Evolutionary conservation across 2,888 invertebrate species (phyloP).

Genomic region (Eulithis testata): DNA sequence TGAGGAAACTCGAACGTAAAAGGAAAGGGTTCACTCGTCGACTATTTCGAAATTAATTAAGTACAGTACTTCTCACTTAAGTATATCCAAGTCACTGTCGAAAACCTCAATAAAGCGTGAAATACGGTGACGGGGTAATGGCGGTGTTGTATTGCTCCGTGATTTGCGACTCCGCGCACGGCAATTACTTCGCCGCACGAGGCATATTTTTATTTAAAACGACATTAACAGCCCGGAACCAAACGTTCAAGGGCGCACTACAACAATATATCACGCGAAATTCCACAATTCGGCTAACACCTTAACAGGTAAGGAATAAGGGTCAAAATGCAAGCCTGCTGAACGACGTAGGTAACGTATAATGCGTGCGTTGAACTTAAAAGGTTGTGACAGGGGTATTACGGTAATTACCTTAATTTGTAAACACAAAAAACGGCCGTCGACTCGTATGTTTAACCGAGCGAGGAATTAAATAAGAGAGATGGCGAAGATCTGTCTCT

Average conservation of each 20-base stretch:
- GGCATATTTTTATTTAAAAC: slow-evolving; percentile 71
- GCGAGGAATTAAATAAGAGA: slow-evolving; percentile 65
- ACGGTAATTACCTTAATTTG: slow-evolving; percentile 81
- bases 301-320: slow-evolving; percentile 61
- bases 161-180: slow-evolving; percentile 57
- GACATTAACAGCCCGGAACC: slow-evolving; percentile 78
- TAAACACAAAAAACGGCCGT: slow-evolving; percentile 77
- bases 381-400: slow-evolving; percentile 80
- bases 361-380: slow-evolving; percentile 79
- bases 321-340: slow-evolving; percentile 50
- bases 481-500: slow-evolving; percentile 40
- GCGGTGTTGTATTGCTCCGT: slow-evolving; percentile 43
- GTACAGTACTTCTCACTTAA: slow-evolving; percentile 40
- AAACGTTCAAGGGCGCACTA: slow-evolving; percentile 66
- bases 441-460: slow-evolving; percentile 59
- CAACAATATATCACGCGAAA: slow-evolving; percentile 68
- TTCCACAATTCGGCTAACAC: slow-evolving; percentile 58
- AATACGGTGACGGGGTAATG: slow-evolving; percentile 34
- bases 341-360: slow-evolving; percentile 50
- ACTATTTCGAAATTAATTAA: slow-evolving; percentile 30
- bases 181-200: slow-evolving; percentile 63
- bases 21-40: slow-evolving; percentile 23
- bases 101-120: slow-evolving; percentile 42
- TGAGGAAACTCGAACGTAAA: slow-evolving; percentile 34
- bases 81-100: slow-evolving; percentile 43